phyloP scores from a whole-genome alignment of 1,140 invertebrate genomes.

The Periplaneta americana region DNA sequence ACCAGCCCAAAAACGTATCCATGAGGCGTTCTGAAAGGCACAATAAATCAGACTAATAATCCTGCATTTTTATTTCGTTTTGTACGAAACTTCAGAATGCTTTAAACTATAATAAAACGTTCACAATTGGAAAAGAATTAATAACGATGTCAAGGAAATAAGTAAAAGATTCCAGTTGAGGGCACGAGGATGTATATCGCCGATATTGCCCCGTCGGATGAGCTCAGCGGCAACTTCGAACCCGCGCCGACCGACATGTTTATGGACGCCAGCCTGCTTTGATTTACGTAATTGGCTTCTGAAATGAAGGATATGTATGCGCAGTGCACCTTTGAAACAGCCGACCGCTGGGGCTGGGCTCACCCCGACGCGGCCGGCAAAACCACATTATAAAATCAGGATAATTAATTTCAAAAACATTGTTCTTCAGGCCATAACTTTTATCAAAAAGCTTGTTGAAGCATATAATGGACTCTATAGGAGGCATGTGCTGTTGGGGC shows the following conservation, averaged over 20 bases:
- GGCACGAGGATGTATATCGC: neutral
- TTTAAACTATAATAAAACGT: too few relatives aligned
- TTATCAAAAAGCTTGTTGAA: neutral
- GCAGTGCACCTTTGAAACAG: neutral
- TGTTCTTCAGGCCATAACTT: neutral
- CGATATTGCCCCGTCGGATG: neutral
- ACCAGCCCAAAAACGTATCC: too few relatives aligned
- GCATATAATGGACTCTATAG: neutral
- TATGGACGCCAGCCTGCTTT: neutral
- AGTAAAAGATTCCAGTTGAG: neutral
- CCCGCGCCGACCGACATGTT: neutral
- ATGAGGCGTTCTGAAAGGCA: too few relatives aligned
- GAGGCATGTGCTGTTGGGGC: too few relatives aligned
- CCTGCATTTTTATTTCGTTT: too few relatives aligned
- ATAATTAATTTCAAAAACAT: neutral
- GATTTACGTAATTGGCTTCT: neutral
- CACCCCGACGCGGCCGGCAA: neutral
- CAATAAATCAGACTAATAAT: too few relatives aligned
- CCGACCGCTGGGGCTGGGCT: neutral
- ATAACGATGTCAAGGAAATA: neutral
- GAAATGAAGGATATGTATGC: neutral
- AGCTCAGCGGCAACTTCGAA: neutral
- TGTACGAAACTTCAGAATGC: too few relatives aligned
- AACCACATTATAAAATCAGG: neutral
- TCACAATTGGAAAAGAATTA: neutral